Conservation (phyloP, 2,797 vertebrate genomes). For the Thunnus albacares region DNA sequence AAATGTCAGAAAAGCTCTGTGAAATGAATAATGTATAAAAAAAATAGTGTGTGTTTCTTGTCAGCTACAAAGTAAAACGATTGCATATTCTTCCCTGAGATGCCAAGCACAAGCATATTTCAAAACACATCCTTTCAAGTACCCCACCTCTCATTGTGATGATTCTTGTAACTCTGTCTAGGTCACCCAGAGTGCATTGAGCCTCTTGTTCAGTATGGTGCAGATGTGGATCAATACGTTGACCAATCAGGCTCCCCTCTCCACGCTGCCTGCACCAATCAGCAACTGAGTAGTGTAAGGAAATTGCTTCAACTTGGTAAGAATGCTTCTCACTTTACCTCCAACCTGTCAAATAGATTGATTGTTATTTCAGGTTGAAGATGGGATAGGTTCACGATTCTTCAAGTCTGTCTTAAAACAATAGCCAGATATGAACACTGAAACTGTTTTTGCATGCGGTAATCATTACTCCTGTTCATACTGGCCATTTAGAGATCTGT, state of each 20-base stretch:
- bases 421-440: too few species aligned
- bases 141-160: conserved; percentile 29
- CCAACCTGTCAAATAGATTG: background rate
- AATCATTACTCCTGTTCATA: background rate
- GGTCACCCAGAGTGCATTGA: conserved; percentile 89
- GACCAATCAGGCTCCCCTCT: conserved; percentile 89
- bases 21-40: conserved; percentile 3
- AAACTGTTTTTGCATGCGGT: background rate
- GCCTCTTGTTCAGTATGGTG: conserved; percentile 80
- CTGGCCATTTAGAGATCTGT: background rate
- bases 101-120: conserved; percentile 24
- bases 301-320: conserved; percentile 91
- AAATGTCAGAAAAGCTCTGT: conserved; percentile 5
- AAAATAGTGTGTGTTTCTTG: background rate
- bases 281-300: conserved; percentile 83
- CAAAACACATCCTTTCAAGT: conserved; percentile 31
- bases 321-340: conserved; percentile 7
- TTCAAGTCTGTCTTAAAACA: too few species aligned
- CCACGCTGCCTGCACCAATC: conserved; percentile 88
- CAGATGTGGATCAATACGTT: conserved; percentile 85
- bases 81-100: background rate
- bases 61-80: conserved; percentile 10
- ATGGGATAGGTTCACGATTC: too few species aligned
- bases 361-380: background rate
- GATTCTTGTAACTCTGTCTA: conserved; percentile 67